A percentile compares a stretch with the other conserved stretches of the same genome.
These are phyloP conservation scores for Arctocebus calabarensis DNA, from an alignment of 2,797 vertebrate genomes.

Conservation along the genomic window DNA sequence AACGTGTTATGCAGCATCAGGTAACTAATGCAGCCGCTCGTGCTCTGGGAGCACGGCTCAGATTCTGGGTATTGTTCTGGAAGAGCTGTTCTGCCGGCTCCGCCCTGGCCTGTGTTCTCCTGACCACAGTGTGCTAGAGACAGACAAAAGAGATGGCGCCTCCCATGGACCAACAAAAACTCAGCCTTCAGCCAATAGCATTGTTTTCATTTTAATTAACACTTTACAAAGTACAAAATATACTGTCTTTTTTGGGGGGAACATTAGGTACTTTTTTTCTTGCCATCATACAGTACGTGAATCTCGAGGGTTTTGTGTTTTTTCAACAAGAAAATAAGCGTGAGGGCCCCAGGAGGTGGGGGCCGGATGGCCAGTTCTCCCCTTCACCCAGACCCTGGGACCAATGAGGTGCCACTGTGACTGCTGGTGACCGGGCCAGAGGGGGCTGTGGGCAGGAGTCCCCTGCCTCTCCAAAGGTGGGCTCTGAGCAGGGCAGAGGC, in stretches of 20 bases:
- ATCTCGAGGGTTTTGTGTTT: constrained; percentile 82
- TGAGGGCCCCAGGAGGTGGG: constrained; percentile 67
- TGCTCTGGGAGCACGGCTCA: no score
- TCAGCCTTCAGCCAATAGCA: constrained; percentile 51
- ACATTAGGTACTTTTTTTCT: constrained; percentile 83
- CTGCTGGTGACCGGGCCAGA: constrained; percentile 68
- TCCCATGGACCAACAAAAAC: constrained; percentile 77
- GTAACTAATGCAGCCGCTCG: neutral
- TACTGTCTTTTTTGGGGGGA: constrained; percentile 86
- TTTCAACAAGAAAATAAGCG: constrained; percentile 79
- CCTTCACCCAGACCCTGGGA: neutral
- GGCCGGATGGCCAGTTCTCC: constrained; percentile 60
- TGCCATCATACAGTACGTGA: constrained; percentile 87
- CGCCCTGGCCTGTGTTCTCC: neutral
- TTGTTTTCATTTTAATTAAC: constrained; percentile 86
- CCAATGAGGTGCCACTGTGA: neutral
- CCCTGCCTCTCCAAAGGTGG: neutral
- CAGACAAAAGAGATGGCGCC: neutral
- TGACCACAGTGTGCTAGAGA: fast-evolving
- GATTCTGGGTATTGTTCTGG: neutral
- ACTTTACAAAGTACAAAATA: constrained; percentile 92
- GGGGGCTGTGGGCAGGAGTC: neutral
- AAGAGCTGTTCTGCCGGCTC: no score
- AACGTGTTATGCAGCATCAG: neutral
- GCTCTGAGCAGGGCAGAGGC: neutral